phyloP scores from a whole-genome alignment of 2,888 invertebrate species.

The Agriopis aurantiaria region DNA sequence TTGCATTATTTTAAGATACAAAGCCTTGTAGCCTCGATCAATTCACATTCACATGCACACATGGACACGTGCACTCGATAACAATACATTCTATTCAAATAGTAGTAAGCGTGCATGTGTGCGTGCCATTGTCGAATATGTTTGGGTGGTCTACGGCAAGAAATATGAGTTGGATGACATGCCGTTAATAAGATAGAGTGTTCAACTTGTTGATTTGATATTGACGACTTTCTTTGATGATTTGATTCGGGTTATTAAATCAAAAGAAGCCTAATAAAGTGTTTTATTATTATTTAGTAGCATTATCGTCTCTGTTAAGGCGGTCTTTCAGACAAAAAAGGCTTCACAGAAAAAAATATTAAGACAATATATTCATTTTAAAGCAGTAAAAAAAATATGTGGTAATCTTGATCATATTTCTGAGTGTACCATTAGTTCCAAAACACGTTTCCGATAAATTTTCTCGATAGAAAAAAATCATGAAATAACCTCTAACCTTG shows the following conservation, averaged over 20 bases:
- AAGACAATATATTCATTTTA: too few relatives aligned
- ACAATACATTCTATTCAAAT: constrained; percentile 6
- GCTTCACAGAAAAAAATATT: too few relatives aligned
- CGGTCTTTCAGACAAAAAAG: too few relatives aligned
- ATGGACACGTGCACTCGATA: constrained; percentile 3
- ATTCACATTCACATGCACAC: constrained; percentile 7
- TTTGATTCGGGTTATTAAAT: background rate
- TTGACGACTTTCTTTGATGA: background rate
- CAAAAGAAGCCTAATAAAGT: background rate
- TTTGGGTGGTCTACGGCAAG: background rate
- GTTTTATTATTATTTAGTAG: background rate
- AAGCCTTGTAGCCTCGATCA: background rate
- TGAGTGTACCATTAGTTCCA: too few relatives aligned
- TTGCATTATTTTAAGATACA: background rate
- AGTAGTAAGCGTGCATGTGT: constrained; percentile 3
- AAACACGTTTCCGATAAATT: too few relatives aligned
- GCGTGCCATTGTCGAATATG: constrained; percentile 13
- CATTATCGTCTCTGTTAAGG: too few relatives aligned
- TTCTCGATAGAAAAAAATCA: too few relatives aligned
- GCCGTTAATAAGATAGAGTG: background rate
- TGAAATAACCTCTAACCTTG: too few relatives aligned
- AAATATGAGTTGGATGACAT: background rate
- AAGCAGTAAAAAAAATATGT: too few relatives aligned
- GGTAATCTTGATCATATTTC: too few relatives aligned
- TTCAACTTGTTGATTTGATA: constrained; percentile 2